Percentiles rank a stretch among this genome's conserved stretches.
Evolutionary conservation across 2,797 vertebrate genomes (phyloP).

Genomic region (Crypturellus tataupa): DNA sequence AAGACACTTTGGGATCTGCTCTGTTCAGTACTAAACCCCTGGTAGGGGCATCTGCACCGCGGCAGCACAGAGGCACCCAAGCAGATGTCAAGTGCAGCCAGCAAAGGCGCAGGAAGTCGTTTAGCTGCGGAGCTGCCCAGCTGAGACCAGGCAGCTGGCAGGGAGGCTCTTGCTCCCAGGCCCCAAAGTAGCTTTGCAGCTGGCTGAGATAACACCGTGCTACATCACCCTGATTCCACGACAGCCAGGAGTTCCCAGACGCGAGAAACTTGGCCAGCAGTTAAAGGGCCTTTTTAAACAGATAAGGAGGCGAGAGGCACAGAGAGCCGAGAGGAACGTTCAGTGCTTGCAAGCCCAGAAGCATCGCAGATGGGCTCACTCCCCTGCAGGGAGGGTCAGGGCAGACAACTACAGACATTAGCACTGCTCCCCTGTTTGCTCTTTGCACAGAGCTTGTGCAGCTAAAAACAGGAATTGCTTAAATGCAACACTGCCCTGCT

Average conservation of each 20-base stretch:
- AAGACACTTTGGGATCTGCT: background rate
- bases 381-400: background rate
- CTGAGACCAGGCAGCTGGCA: fast-evolving
- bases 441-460: background rate
- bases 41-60: background rate
- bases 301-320: background rate
- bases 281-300: background rate
- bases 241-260: background rate
- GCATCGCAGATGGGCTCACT: background rate
- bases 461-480: background rate
- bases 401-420: background rate
- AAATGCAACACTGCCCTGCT: background rate
- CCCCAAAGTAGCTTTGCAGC: background rate
- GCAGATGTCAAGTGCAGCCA: background rate
- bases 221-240: background rate
- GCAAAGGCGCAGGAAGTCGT: background rate
- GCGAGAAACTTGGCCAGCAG: background rate
- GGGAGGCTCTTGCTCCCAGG: background rate
- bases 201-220: background rate
- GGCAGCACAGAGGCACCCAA: fast-evolving
- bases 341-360: background rate
- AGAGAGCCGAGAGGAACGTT: background rate
- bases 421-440: background rate
- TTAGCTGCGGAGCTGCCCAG: background rate
- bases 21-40: background rate